Conservation (phyloP, 2,113 vertebrate genomes). For the Tragelaphus scriptus region DNA sequence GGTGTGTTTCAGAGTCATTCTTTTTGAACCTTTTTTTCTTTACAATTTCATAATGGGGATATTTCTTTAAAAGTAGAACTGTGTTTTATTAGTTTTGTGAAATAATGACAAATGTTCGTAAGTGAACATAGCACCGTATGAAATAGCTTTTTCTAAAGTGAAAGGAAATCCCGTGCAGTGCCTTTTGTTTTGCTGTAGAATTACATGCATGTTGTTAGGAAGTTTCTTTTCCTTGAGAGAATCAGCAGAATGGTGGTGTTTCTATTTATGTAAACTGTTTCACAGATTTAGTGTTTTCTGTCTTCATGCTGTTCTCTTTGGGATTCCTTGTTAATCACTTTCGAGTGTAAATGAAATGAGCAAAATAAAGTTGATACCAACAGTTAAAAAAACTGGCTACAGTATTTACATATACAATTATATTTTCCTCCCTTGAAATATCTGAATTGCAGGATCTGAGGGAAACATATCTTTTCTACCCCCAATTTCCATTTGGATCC, state of each 20-base stretch:
- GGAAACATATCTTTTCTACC: not conserved
- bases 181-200: not conserved
- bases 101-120: not conserved
- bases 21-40: not conserved
- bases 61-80: conserved; percentile 4
- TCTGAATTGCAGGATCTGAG: not conserved
- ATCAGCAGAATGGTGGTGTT: not conserved
- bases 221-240: conserved; percentile 9
- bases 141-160: not conserved
- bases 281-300: not conserved
- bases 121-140: not conserved
- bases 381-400: not conserved
- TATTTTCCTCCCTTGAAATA: conserved; percentile 11
- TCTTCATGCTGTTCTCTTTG: not conserved
- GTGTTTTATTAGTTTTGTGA: not conserved
- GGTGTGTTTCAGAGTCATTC: conserved; percentile 8
- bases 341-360: not conserved
- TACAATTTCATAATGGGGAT: not conserved
- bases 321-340: not conserved
- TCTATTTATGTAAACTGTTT: not conserved
- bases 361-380: not conserved
- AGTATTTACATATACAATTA: not conserved
- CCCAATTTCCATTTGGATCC: not conserved
- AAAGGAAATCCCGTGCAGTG: not conserved
- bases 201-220: not conserved